A percentile compares a stretch with the other conserved stretches of the same genome.
These are phyloP conservation scores for Equus przewalskii DNA, from an alignment of 2,113 vertebrate genomes.

Conservation along the genomic window DNA sequence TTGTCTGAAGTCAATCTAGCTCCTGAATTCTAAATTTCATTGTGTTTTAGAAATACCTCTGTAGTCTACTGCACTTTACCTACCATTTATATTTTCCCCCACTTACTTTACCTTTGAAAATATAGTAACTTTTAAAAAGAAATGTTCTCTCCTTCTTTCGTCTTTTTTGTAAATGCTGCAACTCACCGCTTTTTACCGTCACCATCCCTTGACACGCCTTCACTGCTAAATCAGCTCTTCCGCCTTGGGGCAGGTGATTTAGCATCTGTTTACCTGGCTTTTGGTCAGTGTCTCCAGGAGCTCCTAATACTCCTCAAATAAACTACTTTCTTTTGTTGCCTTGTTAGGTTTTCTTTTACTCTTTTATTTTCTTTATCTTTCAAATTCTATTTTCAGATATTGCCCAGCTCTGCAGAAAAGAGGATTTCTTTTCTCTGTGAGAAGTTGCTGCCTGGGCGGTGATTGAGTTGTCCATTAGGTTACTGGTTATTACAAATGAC, in stretches of 20 bases:
- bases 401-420: slow-evolving; percentile 10
- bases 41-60: neutral
- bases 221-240: slow-evolving; percentile 5
- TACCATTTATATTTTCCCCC: neutral
- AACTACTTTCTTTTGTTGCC: neutral
- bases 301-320: neutral
- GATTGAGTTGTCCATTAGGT: slow-evolving; percentile 9
- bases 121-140: neutral
- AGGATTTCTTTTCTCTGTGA: slow-evolving; percentile 53
- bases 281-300: neutral
- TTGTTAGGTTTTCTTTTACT: neutral
- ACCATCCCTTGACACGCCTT: neutral
- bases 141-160: neutral
- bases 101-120: slow-evolving; percentile 41
- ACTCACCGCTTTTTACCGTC: neutral
- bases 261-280: slow-evolving; percentile 14
- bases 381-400: slow-evolving; percentile 22
- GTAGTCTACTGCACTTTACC: neutral
- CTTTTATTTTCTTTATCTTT: slow-evolving; percentile 60
- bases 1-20: neutral
- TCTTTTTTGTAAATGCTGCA: neutral
- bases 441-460: neutral
- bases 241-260: neutral
- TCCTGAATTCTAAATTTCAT: neutral
- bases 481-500: slow-evolving; percentile 10